Conservation (phyloP, 2,113 vertebrate species). For the Notarius quadriscutis region DNA sequence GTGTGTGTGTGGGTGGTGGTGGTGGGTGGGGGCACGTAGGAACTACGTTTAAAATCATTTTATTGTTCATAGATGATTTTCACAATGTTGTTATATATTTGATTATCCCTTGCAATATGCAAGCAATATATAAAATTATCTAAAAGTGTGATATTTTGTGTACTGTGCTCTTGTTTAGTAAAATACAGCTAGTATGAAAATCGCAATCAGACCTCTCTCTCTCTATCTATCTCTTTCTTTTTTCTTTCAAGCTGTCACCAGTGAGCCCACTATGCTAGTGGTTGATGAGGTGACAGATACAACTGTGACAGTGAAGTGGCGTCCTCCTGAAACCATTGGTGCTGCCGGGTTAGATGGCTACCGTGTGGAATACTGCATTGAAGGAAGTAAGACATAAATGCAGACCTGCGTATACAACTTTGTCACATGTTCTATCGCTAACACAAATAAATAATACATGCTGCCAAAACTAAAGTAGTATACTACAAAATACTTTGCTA, state of each 20-base stretch:
- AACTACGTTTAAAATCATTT: background rate
- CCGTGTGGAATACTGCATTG: slow-evolving; percentile 91
- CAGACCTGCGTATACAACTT: background rate
- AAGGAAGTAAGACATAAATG: slow-evolving; percentile 87
- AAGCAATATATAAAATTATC: background rate
- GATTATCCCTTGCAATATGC: background rate
- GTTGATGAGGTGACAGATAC: slow-evolving; percentile 90
- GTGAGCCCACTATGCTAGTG: slow-evolving; percentile 90
- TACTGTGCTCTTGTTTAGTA: background rate
- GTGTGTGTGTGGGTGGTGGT: background rate
- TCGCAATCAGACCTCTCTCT: background rate
- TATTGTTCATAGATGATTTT: background rate
- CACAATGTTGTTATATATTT: background rate
- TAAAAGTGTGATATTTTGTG: background rate
- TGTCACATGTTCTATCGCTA: background rate
- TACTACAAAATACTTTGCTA: background rate
- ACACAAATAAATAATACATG: background rate
- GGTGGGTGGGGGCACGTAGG: background rate
- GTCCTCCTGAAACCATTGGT: slow-evolving; percentile 94
- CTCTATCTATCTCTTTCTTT: background rate
- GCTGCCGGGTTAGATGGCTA: slow-evolving; percentile 95
- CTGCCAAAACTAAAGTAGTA: background rate
- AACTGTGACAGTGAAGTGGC: slow-evolving; percentile 92
- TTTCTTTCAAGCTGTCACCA: slow-evolving; percentile 84
- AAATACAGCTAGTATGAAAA: background rate